Percentiles rank a stretch among this genome's conserved stretches.
Conservation (phyloP, 1,140 invertebrate species). For the Bicyclus anynana region DNA sequence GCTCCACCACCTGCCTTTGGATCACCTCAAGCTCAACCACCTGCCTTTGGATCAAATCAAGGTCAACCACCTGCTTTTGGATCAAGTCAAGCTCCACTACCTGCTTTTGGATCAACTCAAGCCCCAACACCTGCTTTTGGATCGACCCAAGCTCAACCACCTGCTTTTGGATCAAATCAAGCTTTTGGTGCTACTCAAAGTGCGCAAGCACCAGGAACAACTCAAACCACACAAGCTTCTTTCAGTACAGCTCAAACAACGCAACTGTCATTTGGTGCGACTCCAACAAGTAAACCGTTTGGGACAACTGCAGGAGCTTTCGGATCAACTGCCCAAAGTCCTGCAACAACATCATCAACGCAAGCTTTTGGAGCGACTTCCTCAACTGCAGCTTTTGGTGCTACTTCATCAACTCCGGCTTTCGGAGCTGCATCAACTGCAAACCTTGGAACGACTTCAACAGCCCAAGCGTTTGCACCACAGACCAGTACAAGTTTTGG, state of each 20-base stretch:
- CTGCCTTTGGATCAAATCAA: constrained; percentile 5
- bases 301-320: constrained; percentile 2
- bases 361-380: not conserved
- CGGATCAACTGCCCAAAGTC: constrained; percentile 14
- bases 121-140: constrained; percentile 1
- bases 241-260: constrained; percentile 26
- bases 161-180: constrained; percentile 6
- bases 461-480: not conserved
- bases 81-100: constrained; percentile 9
- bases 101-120: constrained; percentile 7
- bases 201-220: not conserved
- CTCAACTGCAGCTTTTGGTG: constrained; percentile 6
- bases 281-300: constrained; percentile 6
- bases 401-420: constrained; percentile 13
- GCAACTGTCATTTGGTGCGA: constrained; percentile 24
- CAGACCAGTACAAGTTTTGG: constrained; percentile 19
- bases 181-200: constrained; percentile 6
- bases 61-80: constrained; percentile 2
- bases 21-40: constrained; percentile 9
- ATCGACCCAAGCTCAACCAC: constrained; percentile 9
- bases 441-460: constrained; percentile 6
- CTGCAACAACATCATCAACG: not conserved
- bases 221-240: constrained; percentile 7
- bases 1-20: constrained; percentile 2
- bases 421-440: constrained; percentile 19